Evolutionary conservation across 2,888 invertebrate species (phyloP).

Genomic region (Oscheius myriophilus): DNA sequence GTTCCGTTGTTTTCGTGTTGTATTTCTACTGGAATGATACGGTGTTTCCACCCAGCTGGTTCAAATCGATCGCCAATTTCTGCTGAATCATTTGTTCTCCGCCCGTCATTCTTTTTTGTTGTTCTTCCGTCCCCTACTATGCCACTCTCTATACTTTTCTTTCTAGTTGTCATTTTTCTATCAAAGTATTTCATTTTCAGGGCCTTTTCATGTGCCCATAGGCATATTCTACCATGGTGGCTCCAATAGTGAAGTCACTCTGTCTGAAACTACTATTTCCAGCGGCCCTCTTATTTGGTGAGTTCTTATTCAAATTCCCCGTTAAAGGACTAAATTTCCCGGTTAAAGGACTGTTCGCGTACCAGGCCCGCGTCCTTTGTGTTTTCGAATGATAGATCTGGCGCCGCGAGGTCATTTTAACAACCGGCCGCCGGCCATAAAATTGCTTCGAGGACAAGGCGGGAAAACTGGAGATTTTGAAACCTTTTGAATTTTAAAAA

Average conservation of each 20-base stretch:
- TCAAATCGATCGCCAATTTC: slow-evolving; percentile 23
- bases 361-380: neutral
- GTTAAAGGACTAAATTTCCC: neutral
- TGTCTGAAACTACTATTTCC: slow-evolving; percentile 12
- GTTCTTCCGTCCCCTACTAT: slow-evolving; percentile 1
- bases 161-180: neutral
- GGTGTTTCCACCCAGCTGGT: slow-evolving; percentile 9
- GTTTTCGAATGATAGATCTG: slow-evolving; percentile 17
- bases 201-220: neutral
- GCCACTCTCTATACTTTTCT: neutral
- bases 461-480: neutral
- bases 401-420: slow-evolving; percentile 17
- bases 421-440: slow-evolving; percentile 2
- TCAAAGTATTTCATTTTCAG: too few relatives aligned
- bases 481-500: too few relatives aligned
- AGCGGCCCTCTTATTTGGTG: slow-evolving; percentile 18
- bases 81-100: slow-evolving; percentile 19
- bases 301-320: neutral
- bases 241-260: slow-evolving; percentile 18
- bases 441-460: neutral
- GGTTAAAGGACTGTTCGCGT: too few relatives aligned
- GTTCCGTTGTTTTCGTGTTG: too few relatives aligned
- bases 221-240: slow-evolving; percentile 17
- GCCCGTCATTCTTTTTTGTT: neutral
- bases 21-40: too few relatives aligned